A percentile compares a stretch with the other conserved stretches of the same genome.
Conservation (phyloP, 2,797 vertebrate genomes). For the Sebastes umbrosus region DNA sequence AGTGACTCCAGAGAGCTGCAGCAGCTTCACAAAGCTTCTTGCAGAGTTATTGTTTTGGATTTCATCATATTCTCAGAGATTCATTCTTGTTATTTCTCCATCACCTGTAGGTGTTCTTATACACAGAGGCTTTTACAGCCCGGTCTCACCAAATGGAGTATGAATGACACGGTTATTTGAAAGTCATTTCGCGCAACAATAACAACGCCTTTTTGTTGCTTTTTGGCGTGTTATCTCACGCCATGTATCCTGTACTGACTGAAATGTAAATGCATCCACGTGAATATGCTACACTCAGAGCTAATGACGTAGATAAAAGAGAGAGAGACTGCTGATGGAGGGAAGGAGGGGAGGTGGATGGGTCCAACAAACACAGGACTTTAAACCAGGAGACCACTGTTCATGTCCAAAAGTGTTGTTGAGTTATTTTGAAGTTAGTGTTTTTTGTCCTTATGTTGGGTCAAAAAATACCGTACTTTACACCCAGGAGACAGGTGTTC, state of each 20-base stretch:
- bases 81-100: background rate
- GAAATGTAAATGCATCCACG: too few relatives aligned
- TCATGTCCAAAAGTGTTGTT: too few relatives aligned
- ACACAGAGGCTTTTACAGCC: background rate
- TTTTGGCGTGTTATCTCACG: background rate
- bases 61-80: constrained; percentile 24
- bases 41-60: constrained; percentile 26
- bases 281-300: too few relatives aligned
- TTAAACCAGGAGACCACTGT: too few relatives aligned
- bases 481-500: too few relatives aligned
- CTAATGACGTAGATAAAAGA: too few relatives aligned
- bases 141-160: background rate
- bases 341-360: too few relatives aligned
- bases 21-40: constrained; percentile 2
- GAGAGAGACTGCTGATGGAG: too few relatives aligned
- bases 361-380: too few relatives aligned
- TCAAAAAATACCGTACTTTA: too few relatives aligned
- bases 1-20: background rate
- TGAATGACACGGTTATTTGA: background rate
- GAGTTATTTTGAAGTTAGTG: too few relatives aligned
- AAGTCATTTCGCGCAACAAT: background rate
- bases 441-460: too few relatives aligned
- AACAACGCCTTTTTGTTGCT: background rate
- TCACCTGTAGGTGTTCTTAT: background rate
- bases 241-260: background rate